Base-by-base conservation (phyloP, 2,113 vertebrate species). In the Silurus asotus region DNA sequence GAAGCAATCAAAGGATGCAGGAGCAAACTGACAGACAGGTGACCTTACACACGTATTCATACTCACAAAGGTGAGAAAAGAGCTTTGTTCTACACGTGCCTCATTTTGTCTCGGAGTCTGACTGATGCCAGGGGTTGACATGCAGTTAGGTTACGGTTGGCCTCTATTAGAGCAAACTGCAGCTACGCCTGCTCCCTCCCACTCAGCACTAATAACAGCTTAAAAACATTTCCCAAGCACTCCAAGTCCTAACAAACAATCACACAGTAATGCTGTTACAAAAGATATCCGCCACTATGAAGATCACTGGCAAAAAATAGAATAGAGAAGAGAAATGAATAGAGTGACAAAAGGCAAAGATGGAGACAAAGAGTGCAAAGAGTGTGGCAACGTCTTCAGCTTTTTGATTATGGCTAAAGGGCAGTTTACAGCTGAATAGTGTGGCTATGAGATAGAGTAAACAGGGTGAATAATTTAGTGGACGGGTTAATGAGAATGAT, bases 401-500 rank as follows among this genome's bases (percentile, higher is more conserved):
- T 82, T 84, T 86, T 90, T 87, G 1, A 82, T 86, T 80, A 89
- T 87, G 82, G 81, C 86, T 89, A 87, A 90, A 89, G 90, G 90
- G 85, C 87, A 87, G 90, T 84, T 90, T 58, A 84, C 58, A 84
- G 86, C 74, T 20, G 51, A 86, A 83, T 51, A 4, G 88, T 86
- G 89, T 77, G 87, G 2, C 88, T 79, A 69, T 59, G 70, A 89
- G 92, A 92, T 88, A 89, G 82, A 89, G 88, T 91, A 82, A 86
- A 87, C 82, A 53, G 88, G 55, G 82, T 89, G 84, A 90, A 90
- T 91, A 87, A 91, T 92, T 91, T 86, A 90, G 55, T 81, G 55
- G 83, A 87, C 77, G 82, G 87, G 88, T 83, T 92, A 93, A 94
- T 91, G 91, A 92, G 89, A 92, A 91, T 86, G 82, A 90, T 88